Base-by-base conservation (phyloP, 2,113 vertebrate genomes). In the Erinaceus europaeus region DNA sequence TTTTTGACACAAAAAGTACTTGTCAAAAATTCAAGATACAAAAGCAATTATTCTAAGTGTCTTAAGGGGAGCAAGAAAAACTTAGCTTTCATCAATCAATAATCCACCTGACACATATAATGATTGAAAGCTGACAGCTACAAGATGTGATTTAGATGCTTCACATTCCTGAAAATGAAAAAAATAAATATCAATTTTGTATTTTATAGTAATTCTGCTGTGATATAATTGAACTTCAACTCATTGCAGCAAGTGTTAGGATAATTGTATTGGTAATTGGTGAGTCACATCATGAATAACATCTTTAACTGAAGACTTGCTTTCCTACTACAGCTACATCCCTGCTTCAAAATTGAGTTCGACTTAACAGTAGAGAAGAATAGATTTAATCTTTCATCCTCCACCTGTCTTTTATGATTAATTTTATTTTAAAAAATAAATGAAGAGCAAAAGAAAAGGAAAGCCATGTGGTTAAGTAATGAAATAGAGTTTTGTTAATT, bases 201-300 rank as follows among this genome's bases (percentile, higher is more conserved):
- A 76, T 77, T 72, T 74, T 36, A 42, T 48, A 52, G 32, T 64
- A 94, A 96, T 86, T 73, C 69, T 80, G 25, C 42, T 94, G 20
- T 46, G 90, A 85, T 74, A 40, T 77, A 93, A 93, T 91, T 95
- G 82, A 79, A 77, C 92, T 93, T 86, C 42, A 2, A 11, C 68
- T 95, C 89, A 72, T 55, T 81, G 50, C 88, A 92, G 89, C 74
- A 94, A 95, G 42, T 62, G 6, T 75, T 95, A 59, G 59, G 68
- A 57, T 48, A 89, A 90, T 89, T 91, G 23, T 71, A 88, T 83
- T 81, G 89, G 87, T 90, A 96, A 96, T 94, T 92, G 84, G 40
- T 88, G 91, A 95, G 64, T 95, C 85, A 94, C 93, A 84, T 67
- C 62, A 90, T 87, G 88, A 95, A 57, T 81, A 90, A 94, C 83